Evolutionary conservation across 1,140 invertebrate species (phyloP).

Genomic region (Drosophila eugracilis): DNA sequence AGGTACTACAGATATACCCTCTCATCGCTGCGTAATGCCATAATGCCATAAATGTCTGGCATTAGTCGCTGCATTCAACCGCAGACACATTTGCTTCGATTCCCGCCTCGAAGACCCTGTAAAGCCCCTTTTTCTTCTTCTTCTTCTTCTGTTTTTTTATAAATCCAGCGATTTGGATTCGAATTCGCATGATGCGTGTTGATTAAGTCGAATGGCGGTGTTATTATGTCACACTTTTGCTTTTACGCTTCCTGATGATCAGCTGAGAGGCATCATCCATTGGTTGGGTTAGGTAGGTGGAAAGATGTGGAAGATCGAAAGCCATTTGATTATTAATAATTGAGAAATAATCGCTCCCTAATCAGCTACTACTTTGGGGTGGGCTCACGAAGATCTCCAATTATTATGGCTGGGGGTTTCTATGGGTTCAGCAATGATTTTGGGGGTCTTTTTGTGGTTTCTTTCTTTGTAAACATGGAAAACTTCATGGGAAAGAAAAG

Average conservation of each 20-base stretch:
- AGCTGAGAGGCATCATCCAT: constrained; percentile 21
- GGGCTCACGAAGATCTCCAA: constrained; percentile 25
- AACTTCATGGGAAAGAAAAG: constrained; percentile 15
- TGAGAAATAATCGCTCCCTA: constrained; percentile 45
- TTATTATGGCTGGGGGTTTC: constrained; percentile 15
- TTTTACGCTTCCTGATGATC: constrained; percentile 64
- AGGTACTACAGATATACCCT: constrained; percentile 55
- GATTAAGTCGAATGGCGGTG: constrained; percentile 21
- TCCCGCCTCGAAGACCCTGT: constrained; percentile 7
- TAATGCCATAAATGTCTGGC: constrained; percentile 70
- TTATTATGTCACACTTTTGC: constrained; percentile 77
- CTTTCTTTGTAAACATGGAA: too few relatives aligned
- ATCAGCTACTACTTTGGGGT: constrained; percentile 17
- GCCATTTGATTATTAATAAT: constrained; percentile 31
- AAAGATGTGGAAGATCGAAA: neutral
- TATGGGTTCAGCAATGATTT: constrained; percentile 7
- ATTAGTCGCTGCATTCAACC: constrained; percentile 75
- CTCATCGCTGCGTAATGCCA: constrained; percentile 24
- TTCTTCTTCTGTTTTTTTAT: too few relatives aligned
- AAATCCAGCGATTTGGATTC: neutral
- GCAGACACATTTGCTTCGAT: constrained; percentile 64
- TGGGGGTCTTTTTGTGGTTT: too few relatives aligned
- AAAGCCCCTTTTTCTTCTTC: too few relatives aligned
- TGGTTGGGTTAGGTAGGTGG: neutral
- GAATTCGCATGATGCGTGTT: constrained; percentile 27